A percentile compares a stretch with the other conserved stretches of the same genome.
Evolutionary conservation across 1,140 invertebrate species (phyloP).

Genomic region (Cotesia chilonis): DNA sequence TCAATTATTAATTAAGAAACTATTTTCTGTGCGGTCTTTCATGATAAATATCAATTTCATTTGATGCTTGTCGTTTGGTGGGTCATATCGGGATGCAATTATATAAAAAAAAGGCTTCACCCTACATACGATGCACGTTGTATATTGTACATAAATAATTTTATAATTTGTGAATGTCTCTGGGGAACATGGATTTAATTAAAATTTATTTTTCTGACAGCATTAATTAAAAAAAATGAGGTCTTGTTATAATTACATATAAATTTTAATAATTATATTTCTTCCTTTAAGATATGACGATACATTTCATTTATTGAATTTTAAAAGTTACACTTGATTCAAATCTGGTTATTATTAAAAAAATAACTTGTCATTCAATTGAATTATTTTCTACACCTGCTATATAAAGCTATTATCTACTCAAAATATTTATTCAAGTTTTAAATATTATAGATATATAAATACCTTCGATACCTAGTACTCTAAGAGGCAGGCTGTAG

Average conservation of each 20-base stretch:
- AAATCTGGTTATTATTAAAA: constrained; percentile 31
- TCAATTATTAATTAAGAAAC: no score
- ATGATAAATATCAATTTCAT: not conserved
- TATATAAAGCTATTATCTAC: no score
- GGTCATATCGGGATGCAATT: constrained; percentile 19
- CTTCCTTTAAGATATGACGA: not conserved
- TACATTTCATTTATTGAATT: not conserved
- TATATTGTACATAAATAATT: constrained; percentile 29
- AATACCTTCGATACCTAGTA: constrained; percentile 23
- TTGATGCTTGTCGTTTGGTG: constrained; percentile 18
- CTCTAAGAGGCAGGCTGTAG: constrained; percentile 36
- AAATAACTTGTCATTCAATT: not conserved
- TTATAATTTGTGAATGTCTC: constrained; percentile 32
- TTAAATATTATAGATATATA: constrained; percentile 10
- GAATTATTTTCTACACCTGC: no score
- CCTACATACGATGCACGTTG: constrained; percentile 35
- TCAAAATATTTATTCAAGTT: not conserved
- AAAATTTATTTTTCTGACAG: not conserved
- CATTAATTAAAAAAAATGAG: not conserved
- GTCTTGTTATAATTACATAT: constrained; percentile 5
- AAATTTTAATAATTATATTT: constrained; percentile 5
- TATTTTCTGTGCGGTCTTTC: no score
- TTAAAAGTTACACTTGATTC: constrained; percentile 41
- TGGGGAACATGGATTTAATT: not conserved
- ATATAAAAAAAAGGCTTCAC: constrained; percentile 25